Percentiles rank a stretch among this genome's conserved stretches.
Evolutionary conservation across 2,888 invertebrate species (phyloP).

Genomic region (Phrixothrix hirtus): DNA sequence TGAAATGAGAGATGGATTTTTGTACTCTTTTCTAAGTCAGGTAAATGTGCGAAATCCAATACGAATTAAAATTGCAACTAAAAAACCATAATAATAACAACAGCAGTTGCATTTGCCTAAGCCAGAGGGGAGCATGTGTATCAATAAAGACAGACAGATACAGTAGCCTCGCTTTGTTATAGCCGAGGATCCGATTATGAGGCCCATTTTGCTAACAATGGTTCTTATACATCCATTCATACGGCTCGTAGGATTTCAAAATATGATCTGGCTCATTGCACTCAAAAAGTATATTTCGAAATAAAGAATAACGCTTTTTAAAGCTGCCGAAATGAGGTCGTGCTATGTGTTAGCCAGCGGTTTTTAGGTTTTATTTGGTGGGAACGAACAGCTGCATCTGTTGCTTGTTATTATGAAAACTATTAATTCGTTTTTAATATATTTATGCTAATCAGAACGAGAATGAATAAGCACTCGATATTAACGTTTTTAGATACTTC

Average conservation of each 20-base stretch:
- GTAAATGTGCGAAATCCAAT: too few relatives aligned
- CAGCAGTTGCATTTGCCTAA: constrained; percentile 28
- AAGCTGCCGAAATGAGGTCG: constrained; percentile 45
- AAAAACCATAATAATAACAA: constrained; percentile 9
- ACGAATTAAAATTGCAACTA: neutral
- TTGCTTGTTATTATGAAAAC: constrained; percentile 23
- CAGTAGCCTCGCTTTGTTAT: constrained; percentile 49
- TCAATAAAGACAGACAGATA: constrained; percentile 43
- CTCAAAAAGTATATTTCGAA: constrained; percentile 52
- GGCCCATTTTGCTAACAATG: constrained; percentile 46
- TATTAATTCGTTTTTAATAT: constrained; percentile 31
- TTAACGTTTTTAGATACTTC: neutral
- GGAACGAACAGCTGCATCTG: constrained; percentile 20
- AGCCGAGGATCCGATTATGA: constrained; percentile 53
- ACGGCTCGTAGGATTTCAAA: constrained; percentile 52
- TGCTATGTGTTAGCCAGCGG: constrained; percentile 37
- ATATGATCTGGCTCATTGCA: constrained; percentile 57
- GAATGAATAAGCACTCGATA: neutral
- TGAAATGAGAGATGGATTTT: too few relatives aligned
- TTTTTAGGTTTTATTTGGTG: constrained; percentile 38
- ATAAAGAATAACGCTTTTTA: constrained; percentile 42
- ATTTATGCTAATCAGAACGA: constrained; percentile 24
- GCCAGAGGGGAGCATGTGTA: constrained; percentile 30
- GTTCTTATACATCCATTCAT: constrained; percentile 47
- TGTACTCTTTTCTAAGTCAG: too few relatives aligned